A percentile compares a stretch with the other conserved stretches of the same genome.
These are phyloP conservation scores for Hormaphis cornu DNA, from an alignment of 1,140 invertebrate genomes.

Conservation along the genomic window DNA sequence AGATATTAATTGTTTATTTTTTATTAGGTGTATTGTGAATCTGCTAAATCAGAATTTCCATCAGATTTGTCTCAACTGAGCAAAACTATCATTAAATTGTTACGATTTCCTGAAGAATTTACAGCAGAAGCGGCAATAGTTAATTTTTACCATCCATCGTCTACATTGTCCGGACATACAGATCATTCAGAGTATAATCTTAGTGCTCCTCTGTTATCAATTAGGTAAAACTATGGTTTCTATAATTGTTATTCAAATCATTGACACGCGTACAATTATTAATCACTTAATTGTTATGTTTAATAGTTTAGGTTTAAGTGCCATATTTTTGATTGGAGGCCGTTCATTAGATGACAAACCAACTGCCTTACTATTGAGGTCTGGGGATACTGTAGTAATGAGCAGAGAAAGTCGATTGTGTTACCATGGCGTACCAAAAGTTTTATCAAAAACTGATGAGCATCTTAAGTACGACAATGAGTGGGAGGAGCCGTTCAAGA, in stretches of 20 bases:
- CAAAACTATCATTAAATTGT: conserved; percentile 49
- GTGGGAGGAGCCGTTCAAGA: neutral
- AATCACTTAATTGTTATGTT: conserved; percentile 1
- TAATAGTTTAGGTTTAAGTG: conserved; percentile 74
- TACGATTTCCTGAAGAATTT: conserved; percentile 55
- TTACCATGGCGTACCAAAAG: conserved; percentile 76
- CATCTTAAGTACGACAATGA: conserved; percentile 38
- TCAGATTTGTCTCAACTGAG: conserved; percentile 56
- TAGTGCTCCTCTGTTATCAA: conserved; percentile 75
- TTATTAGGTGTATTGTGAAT: conserved; percentile 56
- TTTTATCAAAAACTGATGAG: conserved; percentile 46
- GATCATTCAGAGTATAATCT: conserved; percentile 83
- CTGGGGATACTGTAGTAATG: conserved; percentile 78
- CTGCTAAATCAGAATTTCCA: conserved; percentile 57
- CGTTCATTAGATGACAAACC: conserved; percentile 53
- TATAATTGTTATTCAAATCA: conserved; percentile 1
- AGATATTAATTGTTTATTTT: conserved; percentile 36
- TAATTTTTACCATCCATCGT: conserved; percentile 88
- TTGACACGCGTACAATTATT: neutral
- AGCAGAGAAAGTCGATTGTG: conserved; percentile 60
- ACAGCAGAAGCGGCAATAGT: conserved; percentile 82
- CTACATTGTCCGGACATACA: conserved; percentile 78
- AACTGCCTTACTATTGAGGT: conserved; percentile 57
- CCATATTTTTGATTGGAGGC: conserved; percentile 76
- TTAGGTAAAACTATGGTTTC: conserved; percentile 49